These are phyloP conservation scores for Deroplatys truncata DNA, from an alignment of 2,888 invertebrate genomes.

Conservation along the genomic window DNA sequence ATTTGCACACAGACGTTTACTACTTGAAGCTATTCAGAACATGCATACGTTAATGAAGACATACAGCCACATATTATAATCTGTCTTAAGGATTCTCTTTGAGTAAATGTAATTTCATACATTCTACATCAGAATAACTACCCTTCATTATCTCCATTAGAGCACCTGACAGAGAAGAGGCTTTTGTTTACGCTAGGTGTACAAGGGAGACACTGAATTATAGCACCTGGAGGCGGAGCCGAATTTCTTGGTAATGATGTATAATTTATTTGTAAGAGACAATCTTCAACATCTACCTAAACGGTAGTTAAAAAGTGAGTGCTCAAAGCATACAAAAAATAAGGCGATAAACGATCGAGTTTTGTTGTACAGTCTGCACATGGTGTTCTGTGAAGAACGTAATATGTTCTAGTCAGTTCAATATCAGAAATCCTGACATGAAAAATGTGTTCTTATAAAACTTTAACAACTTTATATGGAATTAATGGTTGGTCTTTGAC, in stretches of 20 bases:
- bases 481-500: neutral
- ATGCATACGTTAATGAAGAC: too few species aligned
- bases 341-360: neutral
- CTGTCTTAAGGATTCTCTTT: too few species aligned
- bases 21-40: too few species aligned
- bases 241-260: neutral
- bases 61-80: too few species aligned
- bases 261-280: neutral
- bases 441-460: neutral
- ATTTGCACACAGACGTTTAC: too few species aligned
- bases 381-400: neutral
- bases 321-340: neutral
- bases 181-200: neutral
- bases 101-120: neutral
- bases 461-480: neutral
- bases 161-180: neutral
- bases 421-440: neutral
- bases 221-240: neutral
- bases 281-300: neutral
- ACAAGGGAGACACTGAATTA: neutral
- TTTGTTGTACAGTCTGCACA: neutral
- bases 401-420: neutral
- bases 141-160: neutral
- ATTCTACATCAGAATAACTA: too few species aligned
- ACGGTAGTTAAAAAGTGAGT: neutral